Evolutionary conservation across 2,113 vertebrate species (phyloP), one percentile per base, ranked within the genome.

Genomic region (Panurus biarmicus): DNA sequence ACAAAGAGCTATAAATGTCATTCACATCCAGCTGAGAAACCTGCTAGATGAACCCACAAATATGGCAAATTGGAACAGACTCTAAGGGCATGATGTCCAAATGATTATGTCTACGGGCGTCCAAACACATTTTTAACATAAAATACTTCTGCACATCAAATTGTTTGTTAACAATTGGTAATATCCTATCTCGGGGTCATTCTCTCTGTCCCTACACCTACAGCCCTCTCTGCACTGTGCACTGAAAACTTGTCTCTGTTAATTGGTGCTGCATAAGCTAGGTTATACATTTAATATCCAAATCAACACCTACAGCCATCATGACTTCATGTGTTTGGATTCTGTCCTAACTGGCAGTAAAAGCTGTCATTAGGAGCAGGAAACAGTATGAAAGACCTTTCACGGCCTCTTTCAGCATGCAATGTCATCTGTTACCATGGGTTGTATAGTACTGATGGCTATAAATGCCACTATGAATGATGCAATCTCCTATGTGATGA

Each of bases 351-450:
- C 96, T 96, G 93, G 96, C 97, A 97, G 93, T 95, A 95, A 93
- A 95, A 97, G 93, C 96, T 95, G 93, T 97, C 95, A 96, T 96
- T 96, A 96, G 94, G 94, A 95, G 78, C 96, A 95, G 95, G 93
- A 96, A 97, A 96, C 80, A 60, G 87, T 85, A 90, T 96, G 96
- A 94, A 96, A 96, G 96, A 97, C 96, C 97, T 96, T 96, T 97
- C 95, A 80, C 22, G 96, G 96, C 97, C 96, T 96, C 96, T 97
- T 97, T 97, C 95, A 97, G 94, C 94, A 45, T 95, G 96, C 96
- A 96, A 97, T 97, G 97, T 97, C 97, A 97, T 97, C 96, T 96
- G 95, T 96, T 97, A 97, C 96, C 92, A 96, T 94, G 91, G 96
- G 95, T 96, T 96, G 95, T 96, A 91, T 95, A 95, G 95, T 94